Base-by-base conservation (phyloP, 2,888 invertebrate genomes). In the Cancer borealis region DNA sequence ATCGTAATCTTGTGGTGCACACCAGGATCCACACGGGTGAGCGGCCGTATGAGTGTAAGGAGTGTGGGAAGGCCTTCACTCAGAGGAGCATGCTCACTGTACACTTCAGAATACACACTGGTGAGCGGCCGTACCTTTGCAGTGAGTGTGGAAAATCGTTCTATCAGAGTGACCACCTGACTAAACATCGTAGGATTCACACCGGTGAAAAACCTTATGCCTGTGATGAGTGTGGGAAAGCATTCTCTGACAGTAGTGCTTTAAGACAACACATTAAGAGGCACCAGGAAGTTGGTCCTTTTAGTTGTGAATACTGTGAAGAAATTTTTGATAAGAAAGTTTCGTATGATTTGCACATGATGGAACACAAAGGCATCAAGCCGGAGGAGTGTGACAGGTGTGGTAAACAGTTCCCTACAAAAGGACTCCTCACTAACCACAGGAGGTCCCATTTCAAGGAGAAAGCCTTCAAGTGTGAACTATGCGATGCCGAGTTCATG, bases 311-410 rank as follows among this genome's bases (percentile, higher is more conserved):
- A 8, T 95, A 90, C 47, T 95, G 95, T 93, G 92, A 92, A 39
- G 95, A 95, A 73, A 46, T 93, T 30, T 95, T 94, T 94, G 94
- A 94, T 30, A 95, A 94, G 91, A 95, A 95, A 54, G 93, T 93
- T 49, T 84, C 84, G 14, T 95, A 89, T 91, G 95, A 95, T 89
- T 46, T 95, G 26, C 95, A 95, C 79, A 93, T 94, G 93, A 95
- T 95, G 95, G 94, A 93, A 47, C 95, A 95, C 88, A 95, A 95
- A 88, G 95, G 95, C 2, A 66, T 95, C 14, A 95, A 95, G 90
- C 95, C 95, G 30, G 95, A 95, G 60, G 95, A 95, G 91, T 95
- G 95, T 93, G 95, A 94, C n/a, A 84, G 90, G 6, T 95, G 95
- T 93, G 95, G 94, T 4, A 94, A 94, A 47, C 93, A 95, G 73